Evolutionary conservation across 2,888 invertebrate genomes (phyloP), one percentile per base, ranked within the genome.

Genomic region (Abrostola tripartita): DNA sequence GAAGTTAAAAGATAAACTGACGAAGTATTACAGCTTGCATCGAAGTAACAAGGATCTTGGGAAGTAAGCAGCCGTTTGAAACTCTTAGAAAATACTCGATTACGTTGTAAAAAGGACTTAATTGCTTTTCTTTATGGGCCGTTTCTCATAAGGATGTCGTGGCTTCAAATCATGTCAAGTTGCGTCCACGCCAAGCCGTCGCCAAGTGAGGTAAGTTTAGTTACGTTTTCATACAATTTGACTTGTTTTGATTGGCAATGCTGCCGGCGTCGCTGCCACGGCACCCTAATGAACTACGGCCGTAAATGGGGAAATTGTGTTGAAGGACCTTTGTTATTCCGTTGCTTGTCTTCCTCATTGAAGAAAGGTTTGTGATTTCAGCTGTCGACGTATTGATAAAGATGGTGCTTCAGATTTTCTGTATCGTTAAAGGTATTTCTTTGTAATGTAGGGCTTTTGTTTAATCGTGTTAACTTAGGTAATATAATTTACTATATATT

Each of bases 21-120:
- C 52, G 47, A 54, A 10, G 35, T 52, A 61, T 49, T 44, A 41
- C 49, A 55, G 0, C 24, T 52, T 11, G 14, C 14, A 37, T 12
- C 49, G 41, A 42, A 55, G 35, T 47, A 24, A 44, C 41, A 51
- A 51, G 51, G 51, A 10, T 37, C 56, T 51, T 24, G 6, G 59
- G 58, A 61, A 71, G 61, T 63, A 56, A 64, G 59, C 37, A 44
- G 38, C 8, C 52, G 14, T 44, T 50, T 37, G 14, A 50, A n/a
- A 42, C 7, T n/a, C n/a, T n/a, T n/a, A n/a, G n/a, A 36, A 49
- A 63, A 58, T 60, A 41, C 42, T 61, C 11, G n/a, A 59, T 58
- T 61, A 55, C 14, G 7, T 6, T 52, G 24, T 37, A 40, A 11
- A 14, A 9, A 7, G 4, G 24, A 38, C 24, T 40, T 55, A 70